Percentiles rank a stretch among this genome's conserved stretches.
phyloP scores from a whole-genome alignment of 2,888 invertebrate species.

The Ptilodon capucinus region DNA sequence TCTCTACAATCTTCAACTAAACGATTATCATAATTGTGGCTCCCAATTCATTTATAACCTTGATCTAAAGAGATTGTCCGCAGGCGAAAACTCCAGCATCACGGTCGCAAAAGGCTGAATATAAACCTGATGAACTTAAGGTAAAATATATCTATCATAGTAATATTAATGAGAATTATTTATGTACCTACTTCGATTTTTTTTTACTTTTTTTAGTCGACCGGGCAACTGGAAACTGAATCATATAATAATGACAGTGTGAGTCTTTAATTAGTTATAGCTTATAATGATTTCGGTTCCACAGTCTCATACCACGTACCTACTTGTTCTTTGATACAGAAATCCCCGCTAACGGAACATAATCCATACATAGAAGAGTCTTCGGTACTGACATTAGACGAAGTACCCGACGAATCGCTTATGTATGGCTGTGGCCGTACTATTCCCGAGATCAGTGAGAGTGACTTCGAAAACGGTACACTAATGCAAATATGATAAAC shows the following conservation, averaged over 20 bases:
- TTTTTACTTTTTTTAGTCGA: background rate
- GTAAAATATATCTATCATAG: conserved; percentile 7
- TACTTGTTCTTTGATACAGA: background rate
- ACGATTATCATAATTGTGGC: background rate
- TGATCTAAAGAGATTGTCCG: conserved; percentile 3
- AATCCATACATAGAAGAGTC: background rate
- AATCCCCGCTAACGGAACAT: background rate
- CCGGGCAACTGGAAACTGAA: background rate
- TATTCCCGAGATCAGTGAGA: background rate
- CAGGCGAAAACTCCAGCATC: conserved; percentile 22
- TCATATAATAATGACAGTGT: conserved; percentile 13
- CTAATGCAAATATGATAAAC: background rate
- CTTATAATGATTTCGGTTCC: no score
- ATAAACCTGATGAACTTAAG: conserved; percentile 28
- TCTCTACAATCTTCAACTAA: background rate
- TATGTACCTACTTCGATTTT: no score
- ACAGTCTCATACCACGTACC: no score
- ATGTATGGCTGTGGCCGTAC: background rate
- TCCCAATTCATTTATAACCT: background rate
- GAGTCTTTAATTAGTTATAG: background rate
- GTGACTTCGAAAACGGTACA: conserved; percentile 13
- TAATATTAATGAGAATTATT: no score
- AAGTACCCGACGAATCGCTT: background rate
- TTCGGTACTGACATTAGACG: background rate
- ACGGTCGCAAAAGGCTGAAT: conserved; percentile 24